These are phyloP conservation scores for Catocala fraxini DNA, from an alignment of 2,888 invertebrate genomes.

Conservation along the genomic window DNA sequence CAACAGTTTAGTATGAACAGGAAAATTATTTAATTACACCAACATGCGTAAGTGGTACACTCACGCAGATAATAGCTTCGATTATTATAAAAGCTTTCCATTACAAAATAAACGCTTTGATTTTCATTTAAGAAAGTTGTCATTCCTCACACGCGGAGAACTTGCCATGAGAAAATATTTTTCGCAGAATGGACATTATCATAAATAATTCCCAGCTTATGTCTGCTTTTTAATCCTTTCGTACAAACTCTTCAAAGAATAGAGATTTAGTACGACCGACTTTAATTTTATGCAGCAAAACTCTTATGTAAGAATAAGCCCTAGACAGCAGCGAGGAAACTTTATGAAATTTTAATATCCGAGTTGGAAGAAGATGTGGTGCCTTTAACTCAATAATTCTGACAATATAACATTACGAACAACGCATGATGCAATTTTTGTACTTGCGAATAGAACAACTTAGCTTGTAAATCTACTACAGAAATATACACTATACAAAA, in stretches of 20 bases:
- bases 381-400: constrained; percentile 56
- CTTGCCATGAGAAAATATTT: constrained; percentile 26
- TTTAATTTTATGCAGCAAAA: constrained; percentile 72
- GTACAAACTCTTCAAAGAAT: constrained; percentile 61
- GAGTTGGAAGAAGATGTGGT: constrained; percentile 58
- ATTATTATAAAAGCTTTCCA: constrained; percentile 1
- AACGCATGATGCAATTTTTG: background rate
- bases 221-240: constrained; percentile 62
- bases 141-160: constrained; percentile 18
- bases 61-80: background rate
- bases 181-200: constrained; percentile 44
- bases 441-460: no score
- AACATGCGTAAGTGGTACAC: background rate
- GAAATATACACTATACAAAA: no score
- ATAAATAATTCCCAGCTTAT: constrained; percentile 49
- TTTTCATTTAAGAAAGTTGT: constrained; percentile 18
- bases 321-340: constrained; percentile 66
- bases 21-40: background rate
- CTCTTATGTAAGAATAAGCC: constrained; percentile 71
- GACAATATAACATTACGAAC: constrained; percentile 26
- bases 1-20: background rate
- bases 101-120: constrained; percentile 2
- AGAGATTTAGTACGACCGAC: constrained; percentile 69
- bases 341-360: constrained; percentile 79
- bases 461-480: no score